Base-by-base conservation (phyloP, 2,797 vertebrate species). In the Ciconia nigra region DNA sequence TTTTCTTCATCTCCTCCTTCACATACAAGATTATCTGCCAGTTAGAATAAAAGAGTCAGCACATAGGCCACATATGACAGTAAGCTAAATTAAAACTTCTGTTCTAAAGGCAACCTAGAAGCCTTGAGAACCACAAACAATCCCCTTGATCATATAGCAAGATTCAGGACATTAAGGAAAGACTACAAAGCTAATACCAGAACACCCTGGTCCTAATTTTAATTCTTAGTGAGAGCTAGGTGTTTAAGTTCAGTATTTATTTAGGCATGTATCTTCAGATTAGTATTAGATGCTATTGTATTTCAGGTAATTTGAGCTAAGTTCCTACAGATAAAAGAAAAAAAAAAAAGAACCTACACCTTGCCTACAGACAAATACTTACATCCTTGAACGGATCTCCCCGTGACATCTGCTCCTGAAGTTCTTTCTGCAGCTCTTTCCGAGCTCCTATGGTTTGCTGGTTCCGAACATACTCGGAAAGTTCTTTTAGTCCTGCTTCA, bases 1-100 rank as follows among this genome's bases (percentile, higher is more conserved):
- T 98, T 96, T 99, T 99, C 93, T 99, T 99, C 99, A 99, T 99
- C 98, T 99, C 99, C 92, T 99, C 99, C 86, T 98, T 99, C 96
- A 99, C 98, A 2, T 99, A 99, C 70, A 98, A 92, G 81, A 99
- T 99, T 85, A 99, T 99, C 99, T 99, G 94, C 16, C 90, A 94
- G 87, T 42, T 8, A 65, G 21, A 61, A 15, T 22, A 7, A 9
- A 7, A 74, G 19, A 89, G 61, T 94, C 81, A 96, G 35, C 72
- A 65, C 6, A 11, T 2, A n/a, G 15, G 15, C 29, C 39, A 63
- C 20, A 16, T 28, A 18, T 3, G 15, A 35, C 16, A 66, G 39
- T 28, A 78, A 69, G 5, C 22, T 63, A 17, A 83, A 87, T 31
- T 39, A 62, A 33, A 79, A 71, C 22, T 65, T 70, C 28, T 37